Percentiles rank a stretch among this genome's conserved stretches.
Evolutionary conservation across 2,888 invertebrate genomes (phyloP).

Genomic region (Nudaria mundana): DNA sequence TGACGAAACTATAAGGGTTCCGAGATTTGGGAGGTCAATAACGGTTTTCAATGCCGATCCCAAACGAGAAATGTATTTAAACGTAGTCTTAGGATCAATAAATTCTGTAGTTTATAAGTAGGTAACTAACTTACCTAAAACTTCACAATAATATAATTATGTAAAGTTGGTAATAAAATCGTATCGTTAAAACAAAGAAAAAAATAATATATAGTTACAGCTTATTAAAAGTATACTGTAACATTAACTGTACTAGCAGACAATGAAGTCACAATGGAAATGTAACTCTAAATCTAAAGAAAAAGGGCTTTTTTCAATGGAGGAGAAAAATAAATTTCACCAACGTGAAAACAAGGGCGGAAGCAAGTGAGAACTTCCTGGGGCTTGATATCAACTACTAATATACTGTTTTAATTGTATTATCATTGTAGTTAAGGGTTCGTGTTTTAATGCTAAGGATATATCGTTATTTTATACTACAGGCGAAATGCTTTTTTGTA

Average conservation of each 20-base stretch:
- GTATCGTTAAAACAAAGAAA: conserved; percentile 19
- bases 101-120: too few relatives aligned
- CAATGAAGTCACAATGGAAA: background rate
- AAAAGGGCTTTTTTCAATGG: conserved; percentile 7
- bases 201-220: conserved; percentile 35
- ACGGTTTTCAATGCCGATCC: too few relatives aligned
- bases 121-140: too few relatives aligned
- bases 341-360: conserved; percentile 40
- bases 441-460: too few relatives aligned
- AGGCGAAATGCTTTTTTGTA: too few relatives aligned
- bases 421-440: too few relatives aligned
- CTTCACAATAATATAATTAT: background rate
- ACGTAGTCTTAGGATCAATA: too few relatives aligned
- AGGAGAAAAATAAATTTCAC: conserved; percentile 24
- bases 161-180: background rate
- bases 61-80: too few relatives aligned
- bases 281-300: fast-evolving
- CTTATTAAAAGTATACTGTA: conserved; percentile 19
- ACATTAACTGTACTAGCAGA: conserved; percentile 31
- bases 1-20: too few relatives aligned
- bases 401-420: conserved; percentile 39
- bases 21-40: too few relatives aligned
- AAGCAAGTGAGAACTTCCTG: conserved; percentile 40
- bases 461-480: too few relatives aligned
- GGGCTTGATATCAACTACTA: conserved; percentile 28